These are phyloP conservation scores for Acanthacorydalis orientalis DNA, from an alignment of 2,888 invertebrate genomes.

Conservation along the genomic window DNA sequence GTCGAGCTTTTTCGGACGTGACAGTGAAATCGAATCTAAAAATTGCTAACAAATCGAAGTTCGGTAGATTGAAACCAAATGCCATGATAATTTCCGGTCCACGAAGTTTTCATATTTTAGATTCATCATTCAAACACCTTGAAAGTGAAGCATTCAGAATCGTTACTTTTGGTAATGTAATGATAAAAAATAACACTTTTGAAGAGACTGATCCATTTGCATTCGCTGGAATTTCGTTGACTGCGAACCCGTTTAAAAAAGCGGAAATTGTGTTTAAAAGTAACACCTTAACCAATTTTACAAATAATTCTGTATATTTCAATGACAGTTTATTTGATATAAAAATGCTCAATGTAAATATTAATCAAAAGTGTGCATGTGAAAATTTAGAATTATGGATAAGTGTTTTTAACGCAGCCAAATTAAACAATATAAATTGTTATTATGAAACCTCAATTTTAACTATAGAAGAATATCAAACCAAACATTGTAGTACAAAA, in stretches of 20 bases:
- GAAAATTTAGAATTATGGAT: constrained; percentile 13
- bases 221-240: constrained; percentile 39
- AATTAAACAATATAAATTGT: constrained; percentile 18
- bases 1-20: constrained; percentile 56
- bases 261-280: constrained; percentile 43
- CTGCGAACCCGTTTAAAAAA: constrained; percentile 28
- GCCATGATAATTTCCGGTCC: constrained; percentile 51
- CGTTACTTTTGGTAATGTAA: constrained; percentile 39
- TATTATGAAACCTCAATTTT: constrained; percentile 14
- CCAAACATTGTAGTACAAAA: constrained; percentile 12
- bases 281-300: constrained; percentile 39
- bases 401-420: constrained; percentile 14
- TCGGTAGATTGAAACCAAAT: constrained; percentile 45
- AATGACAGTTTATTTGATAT: constrained; percentile 36
- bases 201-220: constrained; percentile 38
- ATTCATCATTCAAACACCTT: constrained; percentile 37
- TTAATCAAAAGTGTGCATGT: constrained; percentile 43
- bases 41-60: constrained; percentile 41
- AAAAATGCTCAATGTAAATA: constrained; percentile 37
- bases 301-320: constrained; percentile 38
- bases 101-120: constrained; percentile 40
- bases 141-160: constrained; percentile 51
- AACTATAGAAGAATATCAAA: constrained; percentile 18
- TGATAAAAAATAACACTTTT: constrained; percentile 49
- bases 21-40: constrained; percentile 47